These are phyloP conservation scores for Aurelia coerulea DNA, from an alignment of 30 jellyfish, hydroid and myxozoan species.

Conservation along the genomic window DNA sequence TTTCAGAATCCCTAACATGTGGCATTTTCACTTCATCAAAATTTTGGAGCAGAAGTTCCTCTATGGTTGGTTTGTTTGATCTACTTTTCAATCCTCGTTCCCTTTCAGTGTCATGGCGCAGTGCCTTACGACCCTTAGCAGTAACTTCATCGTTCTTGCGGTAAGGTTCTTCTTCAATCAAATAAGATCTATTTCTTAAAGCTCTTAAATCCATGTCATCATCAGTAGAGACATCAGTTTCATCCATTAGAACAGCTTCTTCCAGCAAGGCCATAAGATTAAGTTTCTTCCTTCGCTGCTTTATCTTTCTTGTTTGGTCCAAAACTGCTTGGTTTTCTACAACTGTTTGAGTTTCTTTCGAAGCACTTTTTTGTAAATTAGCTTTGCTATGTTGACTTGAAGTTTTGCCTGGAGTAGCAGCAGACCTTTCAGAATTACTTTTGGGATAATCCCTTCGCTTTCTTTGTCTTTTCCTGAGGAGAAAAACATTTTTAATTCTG, in stretches of 20 bases:
- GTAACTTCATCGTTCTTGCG: neutral
- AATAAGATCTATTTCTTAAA: conserved; percentile 27
- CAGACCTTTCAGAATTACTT: no score
- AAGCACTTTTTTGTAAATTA: neutral
- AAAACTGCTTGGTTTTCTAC: neutral
- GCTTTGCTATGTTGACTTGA: no score
- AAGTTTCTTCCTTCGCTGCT: conserved; percentile 12
- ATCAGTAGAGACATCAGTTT: conserved; percentile 33
- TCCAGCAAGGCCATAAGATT: conserved; percentile 50
- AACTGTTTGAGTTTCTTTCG: conserved; percentile 24
- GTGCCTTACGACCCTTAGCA: neutral
- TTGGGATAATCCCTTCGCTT: neutral
- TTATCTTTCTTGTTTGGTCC: neutral
- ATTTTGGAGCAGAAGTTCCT: conserved; percentile 52
- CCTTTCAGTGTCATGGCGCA: neutral
- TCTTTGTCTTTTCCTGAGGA: neutral
- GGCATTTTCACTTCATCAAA: conserved; percentile 1
- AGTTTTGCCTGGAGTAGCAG: no score
- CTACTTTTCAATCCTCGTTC: neutral
- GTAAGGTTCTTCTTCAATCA: conserved; percentile 27
- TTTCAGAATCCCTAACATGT: neutral
- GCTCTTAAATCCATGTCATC: conserved; percentile 21
- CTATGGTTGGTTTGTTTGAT: conserved; percentile 23
- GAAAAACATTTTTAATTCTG: neutral
- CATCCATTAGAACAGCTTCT: conserved; percentile 49